These are phyloP conservation scores for Tanypteryx hageni DNA, from an alignment of 2,888 invertebrate species.

Conservation along the genomic window DNA sequence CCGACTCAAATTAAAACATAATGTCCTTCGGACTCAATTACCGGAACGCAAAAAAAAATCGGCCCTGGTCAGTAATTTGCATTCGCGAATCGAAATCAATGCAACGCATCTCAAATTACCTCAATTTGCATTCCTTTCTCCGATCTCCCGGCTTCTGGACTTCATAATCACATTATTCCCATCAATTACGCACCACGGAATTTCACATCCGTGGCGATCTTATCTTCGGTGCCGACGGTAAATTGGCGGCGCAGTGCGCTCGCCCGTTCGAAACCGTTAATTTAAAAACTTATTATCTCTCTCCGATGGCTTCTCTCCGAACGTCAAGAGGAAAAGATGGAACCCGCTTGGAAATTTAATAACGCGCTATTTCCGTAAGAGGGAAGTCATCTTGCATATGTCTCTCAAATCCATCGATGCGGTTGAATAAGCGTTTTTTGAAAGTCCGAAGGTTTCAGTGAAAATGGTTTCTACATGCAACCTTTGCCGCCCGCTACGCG, in stretches of 20 bases:
- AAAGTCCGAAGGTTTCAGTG: too few species aligned
- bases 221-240: neutral
- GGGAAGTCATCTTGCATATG: neutral
- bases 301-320: neutral
- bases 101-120: neutral
- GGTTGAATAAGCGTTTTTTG: too few species aligned
- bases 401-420: neutral
- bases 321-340: neutral
- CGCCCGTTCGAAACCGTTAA: neutral
- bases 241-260: conserved; percentile 3
- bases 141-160: conserved; percentile 23
- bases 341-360: neutral
- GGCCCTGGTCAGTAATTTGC: neutral
- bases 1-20: neutral
- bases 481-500: neutral
- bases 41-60: neutral
- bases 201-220: neutral
- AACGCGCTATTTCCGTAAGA: neutral
- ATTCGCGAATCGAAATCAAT: neutral
- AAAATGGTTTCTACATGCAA: too few species aligned
- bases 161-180: conserved; percentile 44
- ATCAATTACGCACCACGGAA: neutral
- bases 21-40: neutral
- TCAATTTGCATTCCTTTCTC: neutral
- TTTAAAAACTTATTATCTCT: neutral